Percentiles rank a stretch among this genome's conserved stretches.
Conservation (phyloP, 1,140 invertebrate species). For the Drosophila biarmipes region DNA sequence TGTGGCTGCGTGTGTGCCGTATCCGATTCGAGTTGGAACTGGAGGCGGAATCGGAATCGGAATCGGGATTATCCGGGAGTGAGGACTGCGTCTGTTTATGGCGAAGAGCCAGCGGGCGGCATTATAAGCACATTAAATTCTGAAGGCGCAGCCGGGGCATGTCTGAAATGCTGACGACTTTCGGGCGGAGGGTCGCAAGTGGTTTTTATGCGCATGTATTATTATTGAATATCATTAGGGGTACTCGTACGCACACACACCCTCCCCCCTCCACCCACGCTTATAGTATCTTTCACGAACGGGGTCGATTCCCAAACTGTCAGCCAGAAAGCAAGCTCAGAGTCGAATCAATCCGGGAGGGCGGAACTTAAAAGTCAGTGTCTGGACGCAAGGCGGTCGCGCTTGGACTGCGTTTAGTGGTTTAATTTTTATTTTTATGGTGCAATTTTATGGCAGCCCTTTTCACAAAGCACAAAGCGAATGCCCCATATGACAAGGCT, state of each 20-base stretch:
- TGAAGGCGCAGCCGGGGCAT: constrained; percentile 74
- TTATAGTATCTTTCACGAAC: constrained; percentile 31
- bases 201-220: constrained; percentile 76
- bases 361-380: constrained; percentile 34
- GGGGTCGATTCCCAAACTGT: constrained; percentile 54
- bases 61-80: constrained; percentile 24
- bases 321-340: constrained; percentile 25
- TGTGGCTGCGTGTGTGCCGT: constrained; percentile 26
- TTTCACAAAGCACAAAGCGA: constrained; percentile 24
- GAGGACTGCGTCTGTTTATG: constrained; percentile 55
- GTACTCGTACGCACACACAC: not conserved
- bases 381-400: constrained; percentile 22
- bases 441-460: constrained; percentile 65
- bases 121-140: constrained; percentile 84
- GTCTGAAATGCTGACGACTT: constrained; percentile 68
- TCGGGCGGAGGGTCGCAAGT: constrained; percentile 58
- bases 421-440: constrained; percentile 82
- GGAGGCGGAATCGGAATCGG: constrained; percentile 16
- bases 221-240: constrained; percentile 82
- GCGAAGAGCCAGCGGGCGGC: constrained; percentile 76
- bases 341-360: constrained; percentile 34
- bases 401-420: constrained; percentile 75
- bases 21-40: constrained; percentile 37
- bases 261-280: constrained; percentile 1
- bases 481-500: constrained; percentile 15